Evolutionary conservation across 2,797 vertebrate genomes (phyloP).

Genomic region (Scolopax rusticola): DNA sequence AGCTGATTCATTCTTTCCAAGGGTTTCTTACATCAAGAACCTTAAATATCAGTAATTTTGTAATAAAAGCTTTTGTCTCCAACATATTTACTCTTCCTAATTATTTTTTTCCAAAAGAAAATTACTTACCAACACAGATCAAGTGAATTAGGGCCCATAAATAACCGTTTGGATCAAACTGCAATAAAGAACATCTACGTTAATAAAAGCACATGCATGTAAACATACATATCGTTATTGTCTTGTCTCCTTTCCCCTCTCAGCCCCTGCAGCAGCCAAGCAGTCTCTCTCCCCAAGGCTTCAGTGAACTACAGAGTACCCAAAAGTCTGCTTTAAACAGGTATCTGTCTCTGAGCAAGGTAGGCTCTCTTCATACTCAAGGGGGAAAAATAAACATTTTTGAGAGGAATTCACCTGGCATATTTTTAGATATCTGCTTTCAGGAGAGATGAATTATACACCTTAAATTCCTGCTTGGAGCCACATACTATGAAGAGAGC

Average conservation of each 20-base stretch:
- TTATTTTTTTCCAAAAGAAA: background rate
- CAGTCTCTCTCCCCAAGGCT: background rate
- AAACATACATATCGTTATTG: background rate
- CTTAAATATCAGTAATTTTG: background rate
- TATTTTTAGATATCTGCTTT: background rate
- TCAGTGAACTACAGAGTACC: background rate
- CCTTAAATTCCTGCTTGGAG: background rate
- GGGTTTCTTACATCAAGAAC: background rate
- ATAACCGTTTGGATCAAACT: constrained; percentile 91
- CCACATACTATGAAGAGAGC: background rate
- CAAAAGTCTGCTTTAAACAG: background rate
- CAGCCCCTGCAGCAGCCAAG: background rate
- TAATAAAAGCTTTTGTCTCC: background rate
- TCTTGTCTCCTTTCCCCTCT: background rate
- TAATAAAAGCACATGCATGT: background rate
- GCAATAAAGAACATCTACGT: constrained; percentile 65
- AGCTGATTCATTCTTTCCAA: background rate
- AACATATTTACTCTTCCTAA: background rate
- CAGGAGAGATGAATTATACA: background rate
- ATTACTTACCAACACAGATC: constrained; percentile 89
- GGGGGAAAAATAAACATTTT: background rate
- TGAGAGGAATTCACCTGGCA: background rate
- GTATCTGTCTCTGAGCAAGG: background rate
- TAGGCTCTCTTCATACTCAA: background rate
- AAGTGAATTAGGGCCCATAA: constrained; percentile 90